phyloP scores from a whole-genome alignment of 2,797 vertebrate genomes.

The Adrianichthys oophorus region DNA sequence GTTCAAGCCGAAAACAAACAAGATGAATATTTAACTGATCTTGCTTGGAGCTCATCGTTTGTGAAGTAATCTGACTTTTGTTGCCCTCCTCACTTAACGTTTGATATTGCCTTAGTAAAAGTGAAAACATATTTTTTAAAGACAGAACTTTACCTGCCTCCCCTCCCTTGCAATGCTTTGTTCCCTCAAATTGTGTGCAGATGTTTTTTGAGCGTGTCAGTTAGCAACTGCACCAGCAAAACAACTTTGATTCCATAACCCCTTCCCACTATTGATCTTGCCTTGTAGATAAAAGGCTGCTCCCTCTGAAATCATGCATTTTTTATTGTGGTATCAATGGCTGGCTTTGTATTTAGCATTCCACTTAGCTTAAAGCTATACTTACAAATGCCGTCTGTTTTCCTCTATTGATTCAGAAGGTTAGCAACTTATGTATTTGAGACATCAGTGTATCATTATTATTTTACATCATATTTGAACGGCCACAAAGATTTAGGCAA shows the following conservation, averaged over 20 bases:
- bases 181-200: conserved; percentile 71
- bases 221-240: conserved; percentile 73
- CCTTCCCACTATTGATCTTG: conserved; percentile 80
- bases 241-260: conserved; percentile 81
- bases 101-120: conserved; percentile 57
- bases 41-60: conserved; percentile 41
- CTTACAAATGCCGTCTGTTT: conserved; percentile 82
- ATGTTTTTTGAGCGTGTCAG: conserved; percentile 70
- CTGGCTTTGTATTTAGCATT: conserved; percentile 79
- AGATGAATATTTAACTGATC: conserved; percentile 33
- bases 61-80: conserved; percentile 59
- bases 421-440: conserved; percentile 76
- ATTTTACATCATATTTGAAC: conserved; percentile 79
- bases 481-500: conserved; percentile 68
- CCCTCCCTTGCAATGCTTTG: conserved; percentile 64
- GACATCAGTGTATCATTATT: conserved; percentile 75
- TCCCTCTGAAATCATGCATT: conserved; percentile 81
- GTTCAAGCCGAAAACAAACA: conserved; percentile 37
- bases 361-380: conserved; percentile 83
- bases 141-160: conserved; percentile 66
- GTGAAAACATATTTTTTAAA: conserved; percentile 69
- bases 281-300: conserved; percentile 77
- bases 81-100: conserved; percentile 62
- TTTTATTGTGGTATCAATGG: conserved; percentile 81
- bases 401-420: conserved; percentile 81